Evolutionary conservation across 2,797 vertebrate species (phyloP), one percentile per base, ranked within the genome.

Genomic region (Chelmon rostratus): DNA sequence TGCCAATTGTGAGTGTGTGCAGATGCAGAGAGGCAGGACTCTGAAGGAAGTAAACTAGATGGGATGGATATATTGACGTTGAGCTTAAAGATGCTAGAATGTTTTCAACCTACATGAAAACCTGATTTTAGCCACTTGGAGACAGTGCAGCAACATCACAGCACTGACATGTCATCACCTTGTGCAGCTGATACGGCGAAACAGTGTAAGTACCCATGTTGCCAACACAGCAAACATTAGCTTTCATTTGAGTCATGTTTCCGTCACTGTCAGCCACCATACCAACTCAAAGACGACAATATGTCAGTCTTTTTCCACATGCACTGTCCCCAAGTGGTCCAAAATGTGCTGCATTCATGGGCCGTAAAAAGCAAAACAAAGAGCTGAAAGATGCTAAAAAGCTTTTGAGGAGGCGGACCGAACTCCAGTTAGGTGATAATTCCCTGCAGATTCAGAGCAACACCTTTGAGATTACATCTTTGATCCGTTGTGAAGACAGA

Each of bases 381-480:
- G 13, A 31, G 31, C 38, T 79, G 8, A 73, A 59, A 44, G n/a
- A 46, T 44, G 11, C 10, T 58, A 18, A 52, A 52, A n/a, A 49
- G 57, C 35, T 49, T n/a, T 33, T 31, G 37, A 25, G 8, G 11
- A 19, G 19, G 18, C 49, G 33, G 47, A 52, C 18, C 8, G 19
- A 37, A 18, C 5, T 19, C 13, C 25, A 38, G 50, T 15, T 9
- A 12, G 33, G 31, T 37, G n/a, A 37, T 25, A 8, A 40, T n/a
- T 59, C 19, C 75, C 47, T n/a, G 10, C 21, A 6, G 15, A 21
- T 19, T 62, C 23, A 44, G 8, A 19, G 8, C 23, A 19, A 62
- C 40, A 62, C 16, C 2, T 44, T 44, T 44, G 5, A 40, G 58
- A 61, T 38, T 42, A 42, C 8, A 19, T 23, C 28, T 44, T 25